Percentiles rank a stretch among this genome's conserved stretches.
Evolutionary conservation across 2,797 vertebrate species (phyloP).

Genomic region (Melanotaenia trifasciata): DNA sequence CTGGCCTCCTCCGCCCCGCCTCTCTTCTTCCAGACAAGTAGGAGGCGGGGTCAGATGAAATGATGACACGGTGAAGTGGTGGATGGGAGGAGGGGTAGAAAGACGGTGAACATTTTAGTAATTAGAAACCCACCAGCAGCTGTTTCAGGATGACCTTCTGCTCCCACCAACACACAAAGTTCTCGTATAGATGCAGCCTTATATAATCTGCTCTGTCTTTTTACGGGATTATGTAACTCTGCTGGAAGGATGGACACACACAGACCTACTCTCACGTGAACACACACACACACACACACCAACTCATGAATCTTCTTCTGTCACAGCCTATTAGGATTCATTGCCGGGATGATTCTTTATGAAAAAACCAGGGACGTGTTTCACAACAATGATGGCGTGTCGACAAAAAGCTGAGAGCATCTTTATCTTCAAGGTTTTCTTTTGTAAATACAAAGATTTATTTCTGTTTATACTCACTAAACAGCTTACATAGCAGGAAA

Average conservation of each 20-base stretch:
- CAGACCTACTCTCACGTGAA: neutral
- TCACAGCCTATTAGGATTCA: conserved; percentile 8
- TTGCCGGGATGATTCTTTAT: neutral
- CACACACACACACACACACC: conserved; percentile 18
- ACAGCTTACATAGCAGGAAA: neutral
- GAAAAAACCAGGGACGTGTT: neutral
- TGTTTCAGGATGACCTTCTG: conserved; percentile 58
- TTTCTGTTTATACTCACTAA: neutral
- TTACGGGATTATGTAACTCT: conserved; percentile 59
- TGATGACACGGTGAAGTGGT: conserved; percentile 6
- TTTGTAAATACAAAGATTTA: neutral
- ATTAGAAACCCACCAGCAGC: conserved; percentile 56
- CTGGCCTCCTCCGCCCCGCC: neutral
- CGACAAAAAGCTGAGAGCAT: neutral
- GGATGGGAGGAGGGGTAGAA: neutral
- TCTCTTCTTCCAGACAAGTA: conserved; percentile 17
- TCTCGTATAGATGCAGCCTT: conserved; percentile 39
- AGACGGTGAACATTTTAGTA: conserved; percentile 38
- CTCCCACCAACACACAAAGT: conserved; percentile 28
- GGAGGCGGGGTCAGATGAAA: conserved; percentile 9
- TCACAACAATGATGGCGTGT: neutral
- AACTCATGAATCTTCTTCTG: conserved; percentile 22
- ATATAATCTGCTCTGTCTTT: conserved; percentile 58
- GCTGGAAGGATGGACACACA: conserved; percentile 47
- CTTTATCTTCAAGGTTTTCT: neutral